phyloP scores from a whole-genome alignment of 2,888 invertebrate genomes.

The Euplagia quadripunctaria region DNA sequence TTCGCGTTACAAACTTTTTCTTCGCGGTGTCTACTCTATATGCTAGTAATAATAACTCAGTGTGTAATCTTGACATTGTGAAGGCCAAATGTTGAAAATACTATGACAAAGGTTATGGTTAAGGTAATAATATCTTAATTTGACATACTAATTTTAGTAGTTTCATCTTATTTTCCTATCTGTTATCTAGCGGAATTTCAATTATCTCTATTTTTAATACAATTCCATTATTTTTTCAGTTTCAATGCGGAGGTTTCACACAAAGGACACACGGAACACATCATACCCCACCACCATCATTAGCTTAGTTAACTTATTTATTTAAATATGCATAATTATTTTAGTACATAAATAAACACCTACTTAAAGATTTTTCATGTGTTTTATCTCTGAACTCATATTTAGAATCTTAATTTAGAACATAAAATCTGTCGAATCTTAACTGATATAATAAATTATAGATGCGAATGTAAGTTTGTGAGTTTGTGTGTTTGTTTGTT shows the following conservation, averaged over 20 bases:
- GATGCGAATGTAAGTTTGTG: not conserved
- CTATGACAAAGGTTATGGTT: not conserved
- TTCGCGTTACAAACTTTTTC: too few species aligned
- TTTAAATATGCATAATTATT: conserved; percentile 1
- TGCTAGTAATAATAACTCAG: too few species aligned
- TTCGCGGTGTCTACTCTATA: too few species aligned
- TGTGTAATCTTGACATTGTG: too few species aligned
- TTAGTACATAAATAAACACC: conserved; percentile 24
- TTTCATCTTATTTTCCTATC: not conserved
- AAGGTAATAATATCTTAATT: not conserved
- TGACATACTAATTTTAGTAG: not conserved
- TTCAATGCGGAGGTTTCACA: conserved; percentile 85
- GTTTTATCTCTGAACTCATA: not conserved
- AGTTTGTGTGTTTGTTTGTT: not conserved
- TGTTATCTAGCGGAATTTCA: not conserved
- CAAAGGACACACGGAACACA: conserved; percentile 63
- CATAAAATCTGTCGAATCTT: not conserved
- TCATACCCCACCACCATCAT: conserved; percentile 48
- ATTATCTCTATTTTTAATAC: too few species aligned
- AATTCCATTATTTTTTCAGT: conserved; percentile 59
- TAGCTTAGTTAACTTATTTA: conserved; percentile 36
- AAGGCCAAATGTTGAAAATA: too few species aligned
- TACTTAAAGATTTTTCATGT: not conserved
- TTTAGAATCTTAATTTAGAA: not conserved
- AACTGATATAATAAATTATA: not conserved